Percentiles rank a stretch among this genome's conserved stretches.
These are phyloP conservation scores for Helicoverpa zea DNA, from an alignment of 1,140 invertebrate genomes.

Conservation along the genomic window DNA sequence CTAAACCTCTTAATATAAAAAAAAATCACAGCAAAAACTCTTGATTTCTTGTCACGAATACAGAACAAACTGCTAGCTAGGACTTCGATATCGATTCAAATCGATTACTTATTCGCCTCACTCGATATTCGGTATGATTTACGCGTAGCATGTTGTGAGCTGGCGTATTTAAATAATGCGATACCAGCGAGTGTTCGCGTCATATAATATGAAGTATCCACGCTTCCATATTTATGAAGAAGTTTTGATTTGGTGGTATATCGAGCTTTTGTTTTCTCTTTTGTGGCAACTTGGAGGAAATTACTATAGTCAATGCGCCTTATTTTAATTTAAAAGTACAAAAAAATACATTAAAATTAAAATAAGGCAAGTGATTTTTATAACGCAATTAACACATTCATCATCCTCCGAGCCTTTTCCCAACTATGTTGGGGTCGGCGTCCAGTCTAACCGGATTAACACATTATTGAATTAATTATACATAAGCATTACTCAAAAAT, in stretches of 20 bases:
- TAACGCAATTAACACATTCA: too few species aligned
- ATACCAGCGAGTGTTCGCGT: constrained; percentile 1
- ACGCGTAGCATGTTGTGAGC: constrained; percentile 26
- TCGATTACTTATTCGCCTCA: constrained; percentile 43
- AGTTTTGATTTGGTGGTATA: not conserved
- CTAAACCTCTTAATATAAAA: too few species aligned
- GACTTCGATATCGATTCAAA: constrained; percentile 35
- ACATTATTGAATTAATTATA: too few species aligned
- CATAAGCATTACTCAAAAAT: too few species aligned
- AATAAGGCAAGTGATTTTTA: too few species aligned
- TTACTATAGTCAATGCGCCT: too few species aligned
- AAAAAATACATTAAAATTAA: too few species aligned
- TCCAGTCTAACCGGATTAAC: too few species aligned
- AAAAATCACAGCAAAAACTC: not conserved
- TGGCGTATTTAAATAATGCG: constrained; percentile 36
- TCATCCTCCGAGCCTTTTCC: too few species aligned
- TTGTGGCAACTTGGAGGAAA: not conserved
- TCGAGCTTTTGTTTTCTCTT: not conserved
- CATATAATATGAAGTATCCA: constrained; percentile 38
- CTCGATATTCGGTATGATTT: constrained; percentile 44
- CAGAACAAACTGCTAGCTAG: constrained; percentile 13
- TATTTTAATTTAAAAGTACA: too few species aligned
- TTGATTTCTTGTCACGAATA: constrained; percentile 10
- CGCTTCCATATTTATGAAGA: constrained; percentile 26
- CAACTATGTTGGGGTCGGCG: too few species aligned